These are phyloP conservation scores for Lampris megalopsis DNA, from an alignment of 2,113 vertebrate species.

Conservation along the genomic window DNA sequence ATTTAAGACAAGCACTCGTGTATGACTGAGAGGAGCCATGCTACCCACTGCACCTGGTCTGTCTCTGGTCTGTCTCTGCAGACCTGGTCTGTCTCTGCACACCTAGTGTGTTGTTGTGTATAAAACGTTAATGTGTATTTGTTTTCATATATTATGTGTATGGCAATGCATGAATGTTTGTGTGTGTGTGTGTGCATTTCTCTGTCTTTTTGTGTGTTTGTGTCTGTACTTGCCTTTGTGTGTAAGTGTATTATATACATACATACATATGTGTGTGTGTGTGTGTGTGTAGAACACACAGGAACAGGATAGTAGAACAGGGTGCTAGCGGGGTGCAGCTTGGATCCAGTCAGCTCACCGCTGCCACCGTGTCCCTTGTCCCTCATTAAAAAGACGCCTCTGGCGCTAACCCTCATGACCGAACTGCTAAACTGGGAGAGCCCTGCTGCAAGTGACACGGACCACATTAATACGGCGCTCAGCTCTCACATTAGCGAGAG, in stretches of 20 bases:
- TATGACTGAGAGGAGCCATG: too few species aligned
- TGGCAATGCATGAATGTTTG: slow-evolving; percentile 1
- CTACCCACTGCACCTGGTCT: too few species aligned
- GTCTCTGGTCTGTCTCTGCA: too few species aligned
- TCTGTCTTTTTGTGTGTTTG: slow-evolving; percentile 16
- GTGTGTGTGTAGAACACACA: neutral
- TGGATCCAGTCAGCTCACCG: slow-evolving; percentile 33
- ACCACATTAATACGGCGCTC: slow-evolving; percentile 36
- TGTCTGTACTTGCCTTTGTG: too few species aligned
- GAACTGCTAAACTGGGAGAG: slow-evolving; percentile 35
- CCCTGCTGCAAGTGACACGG: slow-evolving; percentile 35
- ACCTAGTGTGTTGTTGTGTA: too few species aligned
- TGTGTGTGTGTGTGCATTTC: neutral
- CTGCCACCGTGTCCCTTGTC: slow-evolving; percentile 23
- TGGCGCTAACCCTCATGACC: slow-evolving; percentile 46
- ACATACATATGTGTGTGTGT: neutral
- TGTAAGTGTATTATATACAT: too few species aligned
- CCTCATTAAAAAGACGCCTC: slow-evolving; percentile 70
- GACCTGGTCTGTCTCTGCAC: too few species aligned
- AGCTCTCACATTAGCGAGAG: slow-evolving; percentile 24
- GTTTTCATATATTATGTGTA: too few species aligned
- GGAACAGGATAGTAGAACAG: slow-evolving; percentile 2
- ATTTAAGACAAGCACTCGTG: too few species aligned
- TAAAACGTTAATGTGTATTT: too few species aligned
- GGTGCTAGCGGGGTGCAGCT: slow-evolving; percentile 13